Percentiles rank a stretch among this genome's conserved stretches.
Evolutionary conservation across 2,888 invertebrate species (phyloP).

Genomic region (Drepana falcataria): DNA sequence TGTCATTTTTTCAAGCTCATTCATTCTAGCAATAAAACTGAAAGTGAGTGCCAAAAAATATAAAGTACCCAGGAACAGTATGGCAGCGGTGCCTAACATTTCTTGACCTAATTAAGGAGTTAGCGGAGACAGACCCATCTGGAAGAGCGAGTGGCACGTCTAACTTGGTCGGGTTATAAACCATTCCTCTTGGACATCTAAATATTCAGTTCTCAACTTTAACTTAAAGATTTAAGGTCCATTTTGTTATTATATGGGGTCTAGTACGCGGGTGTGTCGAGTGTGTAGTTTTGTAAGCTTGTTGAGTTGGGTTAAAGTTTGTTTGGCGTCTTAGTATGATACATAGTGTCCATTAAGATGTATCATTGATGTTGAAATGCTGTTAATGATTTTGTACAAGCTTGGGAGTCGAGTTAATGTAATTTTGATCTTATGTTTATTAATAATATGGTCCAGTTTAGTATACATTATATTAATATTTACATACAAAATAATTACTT

Average conservation of each 20-base stretch:
- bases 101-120: slow-evolving; percentile 38
- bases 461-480: too few relatives aligned
- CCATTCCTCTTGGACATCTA: slow-evolving; percentile 6
- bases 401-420: not conserved
- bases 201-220: not conserved
- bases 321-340: slow-evolving; percentile 13
- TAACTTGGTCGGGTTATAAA: slow-evolving; percentile 18
- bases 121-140: slow-evolving; percentile 15
- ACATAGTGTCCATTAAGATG: slow-evolving; percentile 7
- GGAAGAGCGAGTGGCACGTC: slow-evolving; percentile 19
- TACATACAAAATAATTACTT: too few relatives aligned
- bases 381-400: not conserved
- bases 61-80: slow-evolving; percentile 11
- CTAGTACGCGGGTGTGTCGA: slow-evolving; percentile 2
- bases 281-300: slow-evolving; percentile 15
- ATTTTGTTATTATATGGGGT: not conserved
- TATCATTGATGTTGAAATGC: not conserved
- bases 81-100: slow-evolving; percentile 16
- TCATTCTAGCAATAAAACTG: slow-evolving; percentile 29
- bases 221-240: not conserved
- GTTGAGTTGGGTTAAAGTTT: slow-evolving; percentile 22
- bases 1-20: slow-evolving; percentile 8
- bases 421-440: too few relatives aligned
- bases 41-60: slow-evolving; percentile 26
- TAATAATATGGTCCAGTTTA: too few relatives aligned